Evolutionary conservation across 2,113 vertebrate genomes (phyloP).

Genomic region (Peucedramus taeniatus): DNA sequence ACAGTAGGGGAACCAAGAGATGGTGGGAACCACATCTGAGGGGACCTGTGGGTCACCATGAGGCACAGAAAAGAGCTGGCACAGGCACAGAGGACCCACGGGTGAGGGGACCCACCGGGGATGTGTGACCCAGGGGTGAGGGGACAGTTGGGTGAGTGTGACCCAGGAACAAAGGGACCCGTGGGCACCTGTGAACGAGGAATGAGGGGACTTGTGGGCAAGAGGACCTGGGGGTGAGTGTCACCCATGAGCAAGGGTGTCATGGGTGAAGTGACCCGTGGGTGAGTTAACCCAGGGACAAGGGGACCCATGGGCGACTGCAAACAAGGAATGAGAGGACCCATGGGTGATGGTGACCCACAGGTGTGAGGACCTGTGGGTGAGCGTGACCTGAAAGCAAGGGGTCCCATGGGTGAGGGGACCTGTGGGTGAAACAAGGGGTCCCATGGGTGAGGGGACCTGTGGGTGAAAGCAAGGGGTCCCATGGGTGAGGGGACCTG

Average conservation of each 20-base stretch:
- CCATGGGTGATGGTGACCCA: accelerated
- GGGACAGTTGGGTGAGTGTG: too few species aligned
- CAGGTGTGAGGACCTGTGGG: not conserved
- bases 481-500: not conserved
- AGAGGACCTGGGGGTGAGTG: not conserved
- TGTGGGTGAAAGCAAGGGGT: accelerated
- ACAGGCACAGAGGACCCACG: not conserved
- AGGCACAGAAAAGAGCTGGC: not conserved
- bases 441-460: not conserved
- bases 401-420: not conserved
- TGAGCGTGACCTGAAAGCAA: not conserved
- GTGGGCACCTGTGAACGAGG: accelerated
- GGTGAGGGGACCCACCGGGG: not conserved
- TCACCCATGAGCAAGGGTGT: not conserved
- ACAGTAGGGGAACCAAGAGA: not conserved
- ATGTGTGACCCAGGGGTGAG: not conserved
- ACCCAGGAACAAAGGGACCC: not conserved
- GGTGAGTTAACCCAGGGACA: accelerated
- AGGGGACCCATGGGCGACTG: accelerated
- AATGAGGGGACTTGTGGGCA: accelerated
- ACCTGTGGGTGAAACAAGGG: not conserved
- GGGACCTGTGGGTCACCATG: accelerated
- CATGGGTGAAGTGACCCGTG: not conserved
- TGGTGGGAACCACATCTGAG: accelerated
- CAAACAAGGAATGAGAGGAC: not conserved